Base-by-base conservation (phyloP, 2,797 vertebrate genomes). In the Parotocinclus haroldoi region DNA sequence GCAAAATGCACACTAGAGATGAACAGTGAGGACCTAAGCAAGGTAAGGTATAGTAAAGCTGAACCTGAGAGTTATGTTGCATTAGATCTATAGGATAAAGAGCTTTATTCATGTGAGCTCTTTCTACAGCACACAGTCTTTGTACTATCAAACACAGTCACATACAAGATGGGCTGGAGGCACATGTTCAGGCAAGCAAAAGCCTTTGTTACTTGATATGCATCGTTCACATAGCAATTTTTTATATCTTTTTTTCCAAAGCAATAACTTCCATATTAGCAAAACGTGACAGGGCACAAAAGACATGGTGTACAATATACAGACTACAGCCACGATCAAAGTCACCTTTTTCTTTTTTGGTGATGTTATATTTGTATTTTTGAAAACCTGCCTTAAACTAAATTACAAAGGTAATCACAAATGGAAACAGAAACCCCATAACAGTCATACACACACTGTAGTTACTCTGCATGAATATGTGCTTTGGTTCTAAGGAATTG, bases 161-260 rank as follows among this genome's bases (percentile, higher is more conserved):
- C 85, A 55, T 93, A 96, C 13, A 96, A 83, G 63, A 96, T 57
- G 0, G 93, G 94, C 58, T 96, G 92, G 18, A 93, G 66, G 39
- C 94, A 96, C 84, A 92, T 91, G 78, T 92, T 93, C 39, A 94
- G 62, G 1, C 86, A 81, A 5, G 93, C 85, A 14, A 94, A 66
- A 2, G 79, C 87, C 5, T 90, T 91, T 6, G 79, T 85, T 11
- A 89, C 68, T 67, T 94, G 93, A 55, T 93, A 89, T 16, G 75
- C 64, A 0, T 71, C 0, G 11, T 86, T 77, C 38, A 84, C 53
- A 37, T 48, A 17, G 7, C 7, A 18, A 18, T 65, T 56, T 7
- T n/a, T n/a, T n/a, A n/a, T n/a, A n/a, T n/a, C n/a, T n/a, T n/a
- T n/a, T n/a, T n/a, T 0, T 2, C 48, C 59, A 86, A 0, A 42